Evolutionary conservation across 2,888 invertebrate species (phyloP), one percentile per base, ranked within the genome.

Genomic region (Nomada lathburiana): DNA sequence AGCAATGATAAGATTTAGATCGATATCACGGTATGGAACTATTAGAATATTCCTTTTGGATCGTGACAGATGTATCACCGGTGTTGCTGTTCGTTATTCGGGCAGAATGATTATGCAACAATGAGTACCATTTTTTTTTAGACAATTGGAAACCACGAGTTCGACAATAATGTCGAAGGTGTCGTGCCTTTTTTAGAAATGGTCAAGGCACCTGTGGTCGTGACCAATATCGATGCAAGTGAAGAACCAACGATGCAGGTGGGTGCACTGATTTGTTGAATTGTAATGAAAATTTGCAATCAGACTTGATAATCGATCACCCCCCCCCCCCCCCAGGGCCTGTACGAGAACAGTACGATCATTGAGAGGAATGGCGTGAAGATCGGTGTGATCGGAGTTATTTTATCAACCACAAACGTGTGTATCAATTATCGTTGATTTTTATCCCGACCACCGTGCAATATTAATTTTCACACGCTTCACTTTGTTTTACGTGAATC

Each of bases 91-190:
- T 7, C 36, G 36, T 36, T 36, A 0, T 36, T 36, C 36, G 36
- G 7, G 16, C 18, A n/a, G 42, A 26, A 57, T 11, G 13, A 26
- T 26, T 26, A 10, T 20, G 10, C 44, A 20, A 20, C 1, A 13
- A 62, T 62, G 10, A 44, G 20, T 44, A 2, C 7, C 11, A 23
- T 3, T 5, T 55, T 3, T 1, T 80, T 73, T 0, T 91, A 98
- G 97, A 97, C 97, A 0, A 92, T 98, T 11, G 98, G 98, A 0
- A 98, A 98, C 93, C 98, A 98, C 89, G 98, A 98, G 92, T 98
- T 98, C 90, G 98, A 98, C 91, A 95, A 97, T 88, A 96, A 95
- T 2, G 94, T 98, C 1, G 95, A 94, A 11, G 97, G 97, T 0
- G 93, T 97, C 0, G 95, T 96, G 0, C 97, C 97, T 0, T 98